Evolutionary conservation across 2,113 vertebrate genomes (phyloP), one percentile per base, ranked within the genome.

Genomic region (Nerophis lumbriciformis): DNA sequence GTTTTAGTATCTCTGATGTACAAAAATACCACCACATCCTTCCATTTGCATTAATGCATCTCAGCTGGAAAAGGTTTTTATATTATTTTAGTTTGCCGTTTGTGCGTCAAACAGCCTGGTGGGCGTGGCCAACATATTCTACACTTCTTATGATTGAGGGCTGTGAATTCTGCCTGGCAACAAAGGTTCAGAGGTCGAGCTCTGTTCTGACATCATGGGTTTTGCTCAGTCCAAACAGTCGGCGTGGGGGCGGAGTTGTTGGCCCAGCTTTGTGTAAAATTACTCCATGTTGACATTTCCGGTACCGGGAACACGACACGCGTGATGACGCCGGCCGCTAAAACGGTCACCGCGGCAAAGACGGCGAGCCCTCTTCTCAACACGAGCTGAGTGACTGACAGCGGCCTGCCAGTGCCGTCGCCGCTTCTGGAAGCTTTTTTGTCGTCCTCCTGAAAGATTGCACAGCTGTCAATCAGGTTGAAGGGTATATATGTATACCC

Each of bases 341-440:
- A 70, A 44, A 79, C 45, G 11, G 87, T 36, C 47, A 79, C 10
- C 4, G 54, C 61, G 50, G 42, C n/a, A 48, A 83, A 39, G 6
- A 87, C 2, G 3, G 65, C 11, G 19, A 86, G 56, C 57, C 90
- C 90, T 2, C 89, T 68, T 12, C 87, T 80, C 35, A 88, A 59
- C 15, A 89, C 71, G 45, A 92, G 85, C 81, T 90, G 85, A 6
- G 74, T 63, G 47, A 69, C 5, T 2, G 90, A 85, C 8, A 91
- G 88, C 56, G 6, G 16, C 56, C 19, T 36, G 12, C 4, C 39
- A 2, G 16, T 0, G 52, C 39, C 39, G 14, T 53, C 16, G 4
- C 11, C 39, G 42, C 56, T 59, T 74, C 76, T 76, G 44, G 61
- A 10, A 48, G 54, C 52, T 35, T 62, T 54, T 9, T 71, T 60